Evolutionary conservation across 2,797 vertebrate species (phyloP), one percentile per base, ranked within the genome.

Genomic region (Esox masquinongy): DNA sequence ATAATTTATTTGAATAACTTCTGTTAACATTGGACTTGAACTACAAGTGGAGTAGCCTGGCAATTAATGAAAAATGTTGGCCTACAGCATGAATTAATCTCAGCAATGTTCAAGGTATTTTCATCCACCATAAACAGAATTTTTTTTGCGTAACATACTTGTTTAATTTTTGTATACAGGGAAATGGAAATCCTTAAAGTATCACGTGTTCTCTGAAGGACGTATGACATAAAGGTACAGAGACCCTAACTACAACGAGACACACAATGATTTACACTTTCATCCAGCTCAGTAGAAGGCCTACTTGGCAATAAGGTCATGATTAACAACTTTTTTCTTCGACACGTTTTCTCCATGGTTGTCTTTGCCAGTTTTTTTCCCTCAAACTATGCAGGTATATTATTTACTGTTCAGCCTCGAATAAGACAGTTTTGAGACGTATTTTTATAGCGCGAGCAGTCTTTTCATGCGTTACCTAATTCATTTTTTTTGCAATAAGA

Each of bases 1-100:
- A 79, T 74, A 71, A 76, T 75, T 78, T 73, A 81, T 79, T 71
- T 74, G 71, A 77, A 82, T 49, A 51, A 29, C 43, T 67, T 36
- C 29, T 36, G 64, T 67, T 67, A 19, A 67, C 31, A 67, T 61
- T 61, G 56, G 56, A 61, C 22, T 61, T 61, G 11, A 36, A 67
- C 15, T 36, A 15, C 24, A 1, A 7, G 29, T 67, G 26, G 26
- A 31, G 5, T 29, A 31, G 64, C 64, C 15, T 17, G 64, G 64
- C 31, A 77, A 76, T 76, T 74, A 70, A 69, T 66, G 6, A 22
- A 50, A 75, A 26, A 75, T 76, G 72, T 67, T 47, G 43, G 9
- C 43, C 43, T 14, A 73, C 56, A 72, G 68, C 8, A 73, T 64
- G 70, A 76, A 49, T 61, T 24, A 5, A 61, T 61, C 22, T 24